Percentiles rank a stretch among this genome's conserved stretches.
Conservation (phyloP, 92 coral and sea anemone genomes). For the Actinernus sp. region DNA sequence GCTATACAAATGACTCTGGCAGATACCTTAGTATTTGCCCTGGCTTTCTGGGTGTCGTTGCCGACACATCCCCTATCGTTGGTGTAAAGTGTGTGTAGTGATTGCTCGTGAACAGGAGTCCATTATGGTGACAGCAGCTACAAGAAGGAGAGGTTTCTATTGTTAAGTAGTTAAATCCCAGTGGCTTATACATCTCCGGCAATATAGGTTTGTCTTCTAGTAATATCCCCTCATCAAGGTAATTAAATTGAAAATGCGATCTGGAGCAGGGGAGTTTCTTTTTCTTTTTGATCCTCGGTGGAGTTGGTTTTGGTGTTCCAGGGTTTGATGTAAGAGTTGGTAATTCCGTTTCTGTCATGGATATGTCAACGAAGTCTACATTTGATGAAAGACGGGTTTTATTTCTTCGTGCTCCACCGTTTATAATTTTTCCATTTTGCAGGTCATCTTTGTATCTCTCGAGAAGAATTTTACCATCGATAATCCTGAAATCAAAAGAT, state of each 20-base stretch:
- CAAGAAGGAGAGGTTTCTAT: conserved; percentile 85
- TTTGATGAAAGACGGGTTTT: background rate
- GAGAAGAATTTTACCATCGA: conserved; percentile 41
- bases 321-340: background rate
- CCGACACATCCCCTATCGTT: conserved; percentile 54
- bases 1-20: conserved; percentile 94
- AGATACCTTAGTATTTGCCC: conserved; percentile 65
- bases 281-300: conserved; percentile 72
- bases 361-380: background rate
- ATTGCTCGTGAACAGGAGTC: conserved; percentile 52
- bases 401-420: background rate
- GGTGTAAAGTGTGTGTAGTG: conserved; percentile 54
- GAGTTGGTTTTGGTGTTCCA: conserved; percentile 48
- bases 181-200: conserved; percentile 37
- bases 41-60: conserved; percentile 24
- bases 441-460: background rate
- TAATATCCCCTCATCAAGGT: conserved; percentile 88
- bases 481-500: conserved; percentile 10
- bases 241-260: conserved; percentile 80
- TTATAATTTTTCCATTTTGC: conserved; percentile 1
- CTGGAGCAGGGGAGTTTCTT: conserved; percentile 93
- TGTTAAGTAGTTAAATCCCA: conserved; percentile 73
- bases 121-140: conserved; percentile 53
- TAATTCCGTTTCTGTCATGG: background rate
- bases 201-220: conserved; percentile 91